phyloP scores from a whole-genome alignment of 2,888 invertebrate genomes.

The Epinotia brunnichana region DNA sequence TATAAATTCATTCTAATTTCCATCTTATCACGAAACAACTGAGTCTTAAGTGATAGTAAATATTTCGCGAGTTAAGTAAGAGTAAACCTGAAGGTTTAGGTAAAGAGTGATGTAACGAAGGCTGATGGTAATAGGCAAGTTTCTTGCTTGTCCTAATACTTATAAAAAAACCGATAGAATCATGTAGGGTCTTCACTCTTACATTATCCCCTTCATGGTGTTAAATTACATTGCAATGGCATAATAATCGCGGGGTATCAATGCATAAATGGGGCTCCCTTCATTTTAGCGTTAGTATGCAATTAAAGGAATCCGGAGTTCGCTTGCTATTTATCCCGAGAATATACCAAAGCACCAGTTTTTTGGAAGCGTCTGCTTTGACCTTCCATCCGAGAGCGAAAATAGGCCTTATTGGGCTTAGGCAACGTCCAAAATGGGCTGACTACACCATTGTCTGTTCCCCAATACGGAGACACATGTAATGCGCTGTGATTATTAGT shows the following conservation, averaged over 20 bases:
- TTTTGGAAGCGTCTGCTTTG: neutral
- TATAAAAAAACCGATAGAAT: slow-evolving; percentile 11
- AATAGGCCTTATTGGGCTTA: neutral
- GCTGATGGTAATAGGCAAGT: slow-evolving; percentile 16
- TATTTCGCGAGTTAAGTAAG: neutral
- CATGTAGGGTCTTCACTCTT: slow-evolving; percentile 5
- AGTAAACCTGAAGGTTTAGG: no score
- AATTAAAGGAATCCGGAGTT: neutral
- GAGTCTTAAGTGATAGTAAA: neutral
- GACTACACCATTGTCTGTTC: no score
- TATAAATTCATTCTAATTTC: neutral
- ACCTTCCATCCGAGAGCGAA: neutral
- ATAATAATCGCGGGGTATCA: slow-evolving; percentile 9
- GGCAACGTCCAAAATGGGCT: no score
- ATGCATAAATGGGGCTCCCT: slow-evolving; percentile 5
- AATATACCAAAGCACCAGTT: neutral
- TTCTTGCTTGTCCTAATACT: slow-evolving; percentile 10
- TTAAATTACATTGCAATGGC: slow-evolving; percentile 8
- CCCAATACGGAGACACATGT: no score
- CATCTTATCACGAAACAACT: neutral
- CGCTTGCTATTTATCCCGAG: neutral
- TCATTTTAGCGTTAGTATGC: neutral
- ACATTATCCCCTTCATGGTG: slow-evolving; percentile 12
- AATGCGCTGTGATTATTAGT: neutral
- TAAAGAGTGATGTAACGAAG: neutral